A percentile compares a stretch with the other conserved stretches of the same genome.
These are phyloP conservation scores for Dunckerocampus dactyliophorus DNA, from an alignment of 2,113 vertebrate genomes.

Conservation along the genomic window DNA sequence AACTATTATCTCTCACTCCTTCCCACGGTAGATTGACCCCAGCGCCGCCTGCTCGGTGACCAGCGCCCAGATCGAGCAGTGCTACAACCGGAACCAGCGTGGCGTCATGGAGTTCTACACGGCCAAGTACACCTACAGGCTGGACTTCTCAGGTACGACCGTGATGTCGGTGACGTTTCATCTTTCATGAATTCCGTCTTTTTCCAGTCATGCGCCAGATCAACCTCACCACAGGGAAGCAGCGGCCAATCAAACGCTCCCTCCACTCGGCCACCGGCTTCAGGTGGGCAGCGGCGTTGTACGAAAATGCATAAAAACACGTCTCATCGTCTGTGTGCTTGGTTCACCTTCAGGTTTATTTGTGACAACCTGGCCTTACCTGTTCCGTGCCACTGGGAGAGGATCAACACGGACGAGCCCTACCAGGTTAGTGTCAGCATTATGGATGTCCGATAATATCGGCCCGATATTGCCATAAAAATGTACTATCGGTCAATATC, in stretches of 20 bases:
- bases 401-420: slow-evolving; percentile 85
- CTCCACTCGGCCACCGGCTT: slow-evolving; percentile 89
- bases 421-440: slow-evolving; percentile 80
- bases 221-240: slow-evolving; percentile 87
- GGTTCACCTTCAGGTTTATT: slow-evolving; percentile 79
- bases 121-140: slow-evolving; percentile 89
- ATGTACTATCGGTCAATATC: too few relatives aligned
- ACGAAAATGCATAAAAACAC: not conserved
- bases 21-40: slow-evolving; percentile 79
- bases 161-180: not conserved
- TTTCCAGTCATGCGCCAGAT: slow-evolving; percentile 87
- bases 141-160: slow-evolving; percentile 87
- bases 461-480: too few relatives aligned
- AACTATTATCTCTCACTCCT: not conserved
- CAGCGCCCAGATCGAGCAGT: slow-evolving; percentile 91
- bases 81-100: slow-evolving; percentile 83
- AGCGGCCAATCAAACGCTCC: slow-evolving; percentile 88
- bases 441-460: too few relatives aligned
- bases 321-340: slow-evolving; percentile 12
- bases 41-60: slow-evolving; percentile 87
- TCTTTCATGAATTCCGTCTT: not conserved
- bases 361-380: slow-evolving; percentile 92
- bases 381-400: slow-evolving; percentile 90
- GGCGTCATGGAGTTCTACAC: slow-evolving; percentile 89
- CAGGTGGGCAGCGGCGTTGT: slow-evolving; percentile 67